These are phyloP conservation scores for Drosophila asahinai DNA, from an alignment of 1,140 invertebrate species.

Conservation along the genomic window DNA sequence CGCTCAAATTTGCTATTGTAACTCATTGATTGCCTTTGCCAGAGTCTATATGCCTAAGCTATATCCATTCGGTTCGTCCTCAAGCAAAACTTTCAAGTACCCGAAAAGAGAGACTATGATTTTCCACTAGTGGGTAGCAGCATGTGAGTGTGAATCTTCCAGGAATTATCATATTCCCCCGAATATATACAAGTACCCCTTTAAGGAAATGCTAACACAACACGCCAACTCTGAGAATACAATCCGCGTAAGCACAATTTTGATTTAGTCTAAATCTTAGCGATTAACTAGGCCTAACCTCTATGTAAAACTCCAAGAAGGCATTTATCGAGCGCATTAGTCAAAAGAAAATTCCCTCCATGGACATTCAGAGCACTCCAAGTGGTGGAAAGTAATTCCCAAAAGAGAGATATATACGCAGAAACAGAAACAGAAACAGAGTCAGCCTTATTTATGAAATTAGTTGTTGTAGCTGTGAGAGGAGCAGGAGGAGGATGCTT, in stretches of 20 bases:
- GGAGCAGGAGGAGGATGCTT: conserved; percentile 54
- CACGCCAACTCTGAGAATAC: conserved; percentile 64
- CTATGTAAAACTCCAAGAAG: conserved; percentile 47
- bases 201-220: conserved; percentile 53
- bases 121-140: conserved; percentile 22
- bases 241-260: conserved; percentile 82
- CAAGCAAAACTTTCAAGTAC: conserved; percentile 76
- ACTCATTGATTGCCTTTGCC: conserved; percentile 26
- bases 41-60: conserved; percentile 2
- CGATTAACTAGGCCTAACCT: conserved; percentile 68
- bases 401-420: conserved; percentile 13
- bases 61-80: conserved; percentile 30
- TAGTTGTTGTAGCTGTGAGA: conserved; percentile 69
- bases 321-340: conserved; percentile 78
- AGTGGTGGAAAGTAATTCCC: conserved; percentile 32
- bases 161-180: conserved; percentile 22
- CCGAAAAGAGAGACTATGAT: neutral
- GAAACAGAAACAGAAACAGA: conserved; percentile 11
- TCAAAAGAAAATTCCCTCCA: conserved; percentile 62
- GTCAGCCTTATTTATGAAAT: conserved; percentile 81
- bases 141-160: conserved; percentile 42
- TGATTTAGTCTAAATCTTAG: conserved; percentile 76
- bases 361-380: conserved; percentile 32
- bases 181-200: neutral
- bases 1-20: conserved; percentile 59